Evolutionary conservation across 2,888 invertebrate species (phyloP).

Genomic region (Brachyptera putata): DNA sequence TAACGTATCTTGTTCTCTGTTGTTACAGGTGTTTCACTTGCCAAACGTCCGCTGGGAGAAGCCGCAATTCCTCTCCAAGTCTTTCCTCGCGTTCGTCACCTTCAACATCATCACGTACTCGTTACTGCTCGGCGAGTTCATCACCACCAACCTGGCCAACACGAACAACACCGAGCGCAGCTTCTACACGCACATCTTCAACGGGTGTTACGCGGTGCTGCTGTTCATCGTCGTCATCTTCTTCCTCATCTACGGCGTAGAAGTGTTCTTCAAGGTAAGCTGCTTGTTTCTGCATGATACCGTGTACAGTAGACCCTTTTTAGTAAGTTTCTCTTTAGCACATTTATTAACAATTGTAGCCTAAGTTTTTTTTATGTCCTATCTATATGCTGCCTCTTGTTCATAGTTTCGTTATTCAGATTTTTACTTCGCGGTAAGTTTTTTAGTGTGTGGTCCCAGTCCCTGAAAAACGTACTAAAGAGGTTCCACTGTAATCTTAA

Average conservation of each 20-base stretch:
- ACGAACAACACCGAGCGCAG: conserved; percentile 55
- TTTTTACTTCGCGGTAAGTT: no score
- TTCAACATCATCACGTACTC: conserved; percentile 88
- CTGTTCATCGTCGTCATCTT: conserved; percentile 86
- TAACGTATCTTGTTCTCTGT: no score
- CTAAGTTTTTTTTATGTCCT: no score
- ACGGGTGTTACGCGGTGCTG: conserved; percentile 87
- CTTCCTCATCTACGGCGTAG: conserved; percentile 90
- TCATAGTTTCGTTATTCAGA: no score
- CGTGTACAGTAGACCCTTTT: no score
- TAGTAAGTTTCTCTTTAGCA: no score
- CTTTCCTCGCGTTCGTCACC: conserved; percentile 81
- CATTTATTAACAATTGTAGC: no score
- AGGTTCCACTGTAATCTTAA: no score
- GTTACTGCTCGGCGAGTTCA: conserved; percentile 65
- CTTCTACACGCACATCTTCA: conserved; percentile 82
- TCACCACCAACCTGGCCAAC: conserved; percentile 54
- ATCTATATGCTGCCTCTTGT: no score
- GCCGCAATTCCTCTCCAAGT: conserved; percentile 86
- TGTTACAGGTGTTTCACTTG: conserved; percentile 82
- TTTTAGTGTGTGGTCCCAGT: no score
- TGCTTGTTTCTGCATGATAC: neutral
- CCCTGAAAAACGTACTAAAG: no score
- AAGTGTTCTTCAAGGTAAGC: conserved; percentile 86
- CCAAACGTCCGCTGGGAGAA: conserved; percentile 83